Base-by-base conservation (phyloP, 2,888 invertebrate species). In the Tenodera sinensis region DNA sequence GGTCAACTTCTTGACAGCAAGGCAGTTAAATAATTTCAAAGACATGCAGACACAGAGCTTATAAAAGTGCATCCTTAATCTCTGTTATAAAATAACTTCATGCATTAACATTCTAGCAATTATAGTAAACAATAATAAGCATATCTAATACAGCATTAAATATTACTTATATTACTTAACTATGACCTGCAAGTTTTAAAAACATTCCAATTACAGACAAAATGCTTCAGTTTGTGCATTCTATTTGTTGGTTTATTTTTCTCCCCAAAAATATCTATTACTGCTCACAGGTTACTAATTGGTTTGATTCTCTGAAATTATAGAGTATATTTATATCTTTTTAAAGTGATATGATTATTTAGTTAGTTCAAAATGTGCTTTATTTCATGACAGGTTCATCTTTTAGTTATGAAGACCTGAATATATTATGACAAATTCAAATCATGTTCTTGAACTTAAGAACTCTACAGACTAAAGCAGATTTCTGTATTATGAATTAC, bases 1-100 rank as follows among this genome's bases (percentile, higher is more conserved):
- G 97, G 97, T 97, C 97, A 97, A 97, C 97, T 97, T 97, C 97
- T 97, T 97, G 97, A 97, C 96, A 96, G 95, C 95, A 94, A 91
- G 91, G 91, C 91, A 90, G 89, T 90, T 89, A 90, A 89, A 89
- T 82, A 90, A 88, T 88, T 85, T 83, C 91, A 91, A 91, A 90
- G 91, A 91, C 91, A 91, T 90, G 90, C 91, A 90, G 89, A 88
- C 88, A 89, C 85, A 88, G 71, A 34, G 71, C 82, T 83, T 54
- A 84, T 20, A 84, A 71, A 84, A 88, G 42, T 71, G 54, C 54
- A 71, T 20, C 54, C 54, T 71, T 71, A 71, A 71, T 71, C 2
- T n/a, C 20, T 27, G n/a, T 28, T 47, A 28, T n/a, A 47, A 85
- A 85, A 28, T 27, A 14, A 47, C 28, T 47, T 42, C 34, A 34